Evolutionary conservation across 2,113 vertebrate species (phyloP).

Genomic region (Prionailurus viverrinus): DNA sequence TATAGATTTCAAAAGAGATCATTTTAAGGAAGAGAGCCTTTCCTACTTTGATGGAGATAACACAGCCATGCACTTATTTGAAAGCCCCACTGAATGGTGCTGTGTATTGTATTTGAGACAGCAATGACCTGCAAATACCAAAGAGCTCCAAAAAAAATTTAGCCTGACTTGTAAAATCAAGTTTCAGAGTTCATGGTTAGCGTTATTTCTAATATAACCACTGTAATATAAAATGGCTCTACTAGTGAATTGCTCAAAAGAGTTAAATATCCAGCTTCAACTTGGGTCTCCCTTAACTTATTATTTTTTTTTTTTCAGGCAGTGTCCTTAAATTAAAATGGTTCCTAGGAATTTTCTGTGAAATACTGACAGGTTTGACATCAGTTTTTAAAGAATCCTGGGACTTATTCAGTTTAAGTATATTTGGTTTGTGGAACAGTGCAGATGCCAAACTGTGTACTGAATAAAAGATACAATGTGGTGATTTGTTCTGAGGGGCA

Average conservation of each 20-base stretch:
- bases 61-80: not conserved
- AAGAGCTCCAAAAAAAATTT: not conserved
- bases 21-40: not conserved
- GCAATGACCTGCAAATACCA: not conserved
- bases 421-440: conserved; percentile 43
- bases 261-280: not conserved
- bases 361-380: not conserved
- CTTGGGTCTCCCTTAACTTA: not conserved
- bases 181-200: not conserved
- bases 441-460: not conserved
- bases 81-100: not conserved
- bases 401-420: conserved; percentile 34
- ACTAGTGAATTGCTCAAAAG: not conserved
- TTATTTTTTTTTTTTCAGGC: not conserved
- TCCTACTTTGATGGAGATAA: conserved; percentile 32
- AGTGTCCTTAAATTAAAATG: conserved; percentile 55
- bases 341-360: conserved; percentile 40
- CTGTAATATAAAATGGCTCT: not conserved
- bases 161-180: not conserved
- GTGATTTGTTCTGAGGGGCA: conserved; percentile 45
- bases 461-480: conserved; percentile 64
- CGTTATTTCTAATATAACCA: conserved; percentile 37
- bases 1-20: not conserved
- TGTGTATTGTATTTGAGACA: not conserved
- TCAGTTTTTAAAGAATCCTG: not conserved